phyloP scores from a whole-genome alignment of 37 sponge, comb jelly and placozoan species.

The Beroe forskalii region DNA sequence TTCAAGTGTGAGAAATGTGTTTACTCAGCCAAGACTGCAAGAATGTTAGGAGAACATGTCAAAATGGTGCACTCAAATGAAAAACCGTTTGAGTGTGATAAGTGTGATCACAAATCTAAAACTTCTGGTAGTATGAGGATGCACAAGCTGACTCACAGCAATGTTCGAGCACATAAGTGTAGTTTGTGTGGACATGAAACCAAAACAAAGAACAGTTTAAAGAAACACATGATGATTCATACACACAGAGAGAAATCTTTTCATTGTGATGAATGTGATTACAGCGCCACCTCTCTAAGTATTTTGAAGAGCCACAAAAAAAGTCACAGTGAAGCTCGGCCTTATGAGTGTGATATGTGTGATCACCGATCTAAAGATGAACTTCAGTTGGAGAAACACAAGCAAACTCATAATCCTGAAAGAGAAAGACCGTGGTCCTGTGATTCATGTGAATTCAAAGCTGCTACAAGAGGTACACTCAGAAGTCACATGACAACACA shows the following conservation, averaged over 20 bases:
- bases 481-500: neutral
- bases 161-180: neutral
- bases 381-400: neutral
- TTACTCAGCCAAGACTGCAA: neutral
- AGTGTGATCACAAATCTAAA: neutral
- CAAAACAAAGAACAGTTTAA: neutral
- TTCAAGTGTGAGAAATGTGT: slow-evolving; percentile 20
- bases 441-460: neutral
- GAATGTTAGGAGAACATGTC: neutral
- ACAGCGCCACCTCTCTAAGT: neutral
- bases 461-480: neutral
- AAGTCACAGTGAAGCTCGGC: neutral
- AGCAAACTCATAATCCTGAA: neutral
- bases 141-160: slow-evolving; percentile 34
- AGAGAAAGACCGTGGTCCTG: slow-evolving; percentile 4
- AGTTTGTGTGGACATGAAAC: neutral
- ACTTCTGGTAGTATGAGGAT: neutral
- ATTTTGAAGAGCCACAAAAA: neutral
- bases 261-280: neutral
- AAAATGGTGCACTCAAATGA: neutral
- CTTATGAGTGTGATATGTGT: neutral
- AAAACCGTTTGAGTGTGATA: neutral
- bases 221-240: neutral
- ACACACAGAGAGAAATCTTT: neutral
- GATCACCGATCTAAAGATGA: neutral